A percentile compares a stretch with the other conserved stretches of the same genome.
These are phyloP conservation scores for Mastomys natalensis DNA, from an alignment of 2,113 vertebrate species.

Conservation along the genomic window DNA sequence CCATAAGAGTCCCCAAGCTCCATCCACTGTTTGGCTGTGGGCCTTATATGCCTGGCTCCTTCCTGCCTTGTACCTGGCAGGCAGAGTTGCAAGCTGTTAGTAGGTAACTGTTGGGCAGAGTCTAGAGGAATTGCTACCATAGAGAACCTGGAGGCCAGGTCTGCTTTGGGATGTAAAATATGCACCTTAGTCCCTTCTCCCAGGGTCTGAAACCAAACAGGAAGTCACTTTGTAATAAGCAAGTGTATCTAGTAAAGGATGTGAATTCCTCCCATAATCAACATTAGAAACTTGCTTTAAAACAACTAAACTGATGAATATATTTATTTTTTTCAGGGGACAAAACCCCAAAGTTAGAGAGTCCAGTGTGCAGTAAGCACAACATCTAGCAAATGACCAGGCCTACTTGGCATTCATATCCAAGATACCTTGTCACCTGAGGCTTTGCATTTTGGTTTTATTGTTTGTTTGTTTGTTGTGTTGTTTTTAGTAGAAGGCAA, in stretches of 20 bases:
- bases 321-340: background rate
- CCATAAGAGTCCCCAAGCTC: no score
- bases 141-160: no score
- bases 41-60: no score
- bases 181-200: no score
- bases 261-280: background rate
- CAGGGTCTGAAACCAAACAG: background rate
- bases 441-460: background rate
- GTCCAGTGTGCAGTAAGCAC: background rate
- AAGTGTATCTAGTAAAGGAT: background rate
- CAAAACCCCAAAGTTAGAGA: background rate
- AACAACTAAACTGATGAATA: background rate
- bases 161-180: no score
- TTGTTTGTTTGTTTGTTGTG: background rate
- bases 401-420: background rate
- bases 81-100: no score
- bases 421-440: background rate
- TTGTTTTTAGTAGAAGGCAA: background rate
- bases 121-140: no score
- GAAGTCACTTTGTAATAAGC: conserved; percentile 7
- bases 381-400: background rate
- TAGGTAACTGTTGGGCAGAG: no score
- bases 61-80: no score
- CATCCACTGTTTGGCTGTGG: no score
- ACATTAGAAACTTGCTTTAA: background rate